Base-by-base conservation (phyloP, 2,888 invertebrate species). In the Horisme vitalbata region DNA sequence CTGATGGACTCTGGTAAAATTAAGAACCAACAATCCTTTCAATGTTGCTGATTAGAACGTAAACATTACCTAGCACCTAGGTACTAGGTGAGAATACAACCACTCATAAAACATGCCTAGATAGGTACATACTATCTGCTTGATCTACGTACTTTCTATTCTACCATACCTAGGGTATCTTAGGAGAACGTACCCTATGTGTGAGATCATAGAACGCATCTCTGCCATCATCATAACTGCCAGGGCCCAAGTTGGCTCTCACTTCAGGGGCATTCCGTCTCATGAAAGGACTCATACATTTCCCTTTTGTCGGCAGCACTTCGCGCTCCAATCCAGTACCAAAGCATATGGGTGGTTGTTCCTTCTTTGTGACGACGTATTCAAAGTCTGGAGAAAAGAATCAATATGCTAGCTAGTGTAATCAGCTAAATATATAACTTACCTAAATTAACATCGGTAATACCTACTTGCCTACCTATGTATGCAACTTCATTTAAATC, bases 301-400 rank as follows among this genome's bases (percentile, higher is more conserved):
- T 86, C 0, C 90, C 91, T 8, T 63, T 65, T 0, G 60, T 59
- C 0, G 92, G 91, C 39, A 91, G 57, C 1, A 81, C 80, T 30
- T 87, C 87, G 2, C 92, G 81, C 0, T 77, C 65, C 45, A 91
- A 59, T 0, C 79, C 74, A 0, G 90, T 85, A 0, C 91, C 90
- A 53, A 92, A 92, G 37, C 90, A 91, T 48, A 92, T 73, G 1
- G 71, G 79, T 0, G 90, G 83, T 9, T 74, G 71, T 6, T 62
- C 59, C 27, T 88, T 83, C 48, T 90, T 83, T 32, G 85, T 90
- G 26, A 92, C 88, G n/a, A 91, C 85, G 68, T 92, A 92, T 55
- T 90, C 84, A 50, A 92, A 92, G 67, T 89, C 92, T 92, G 61
- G 20, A 44, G 41, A 57, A 35, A 39, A 45, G 34, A 14, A 18